A percentile compares a stretch with the other conserved stretches of the same genome.
Conservation (phyloP, 2,888 invertebrate species). For the Myopa testacea region DNA sequence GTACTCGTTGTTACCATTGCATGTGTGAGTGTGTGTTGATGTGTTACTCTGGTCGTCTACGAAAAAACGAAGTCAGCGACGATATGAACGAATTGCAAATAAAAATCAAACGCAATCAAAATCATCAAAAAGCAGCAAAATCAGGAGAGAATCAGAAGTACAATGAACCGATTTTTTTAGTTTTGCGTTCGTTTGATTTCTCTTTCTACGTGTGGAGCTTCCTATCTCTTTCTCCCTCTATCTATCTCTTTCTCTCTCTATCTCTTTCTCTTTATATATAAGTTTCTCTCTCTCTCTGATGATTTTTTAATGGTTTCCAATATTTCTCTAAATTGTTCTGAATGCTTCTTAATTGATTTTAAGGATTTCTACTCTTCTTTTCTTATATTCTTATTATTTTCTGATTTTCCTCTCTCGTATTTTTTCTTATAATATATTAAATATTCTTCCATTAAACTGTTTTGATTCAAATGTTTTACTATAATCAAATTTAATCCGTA, state of each 20-base stretch:
- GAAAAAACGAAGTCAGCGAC: conserved; percentile 41
- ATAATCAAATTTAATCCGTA: too few relatives aligned
- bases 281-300: too few relatives aligned
- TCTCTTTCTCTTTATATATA: too few relatives aligned
- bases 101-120: conserved; percentile 31
- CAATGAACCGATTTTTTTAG: background rate
- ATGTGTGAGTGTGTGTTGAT: background rate
- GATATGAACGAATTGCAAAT: conserved; percentile 11
- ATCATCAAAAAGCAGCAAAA: conserved; percentile 18
- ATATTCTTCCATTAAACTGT: background rate
- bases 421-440: background rate
- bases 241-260: too few relatives aligned
- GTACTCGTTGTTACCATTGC: background rate
- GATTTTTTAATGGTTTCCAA: too few relatives aligned
- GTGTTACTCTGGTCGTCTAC: conserved; percentile 20
- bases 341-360: background rate
- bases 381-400: background rate
- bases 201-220: background rate
- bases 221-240: background rate
- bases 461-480: too few relatives aligned
- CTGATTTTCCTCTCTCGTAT: background rate
- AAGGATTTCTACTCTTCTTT: background rate
- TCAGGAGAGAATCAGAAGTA: conserved; percentile 1
- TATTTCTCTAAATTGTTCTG: too few relatives aligned
- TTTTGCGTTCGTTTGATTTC: background rate